These are phyloP conservation scores for Rhinichthys osculus DNA, from an alignment of 2,797 vertebrate genomes.

Conservation along the genomic window DNA sequence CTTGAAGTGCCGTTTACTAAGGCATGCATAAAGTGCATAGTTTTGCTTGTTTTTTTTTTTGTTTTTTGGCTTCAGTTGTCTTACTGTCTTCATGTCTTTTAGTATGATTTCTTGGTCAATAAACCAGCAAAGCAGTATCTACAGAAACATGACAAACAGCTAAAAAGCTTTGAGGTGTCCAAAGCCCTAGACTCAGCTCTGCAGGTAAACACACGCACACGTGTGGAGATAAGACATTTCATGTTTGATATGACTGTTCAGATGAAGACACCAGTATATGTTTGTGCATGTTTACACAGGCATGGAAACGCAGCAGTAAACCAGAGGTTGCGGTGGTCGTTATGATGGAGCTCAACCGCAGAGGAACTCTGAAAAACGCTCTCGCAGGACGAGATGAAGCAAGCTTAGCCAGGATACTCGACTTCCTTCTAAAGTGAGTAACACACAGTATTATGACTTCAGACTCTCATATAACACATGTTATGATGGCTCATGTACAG, in stretches of 20 bases:
- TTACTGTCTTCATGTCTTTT: constrained; percentile 41
- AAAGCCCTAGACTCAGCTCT: constrained; percentile 92
- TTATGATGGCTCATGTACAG: neutral
- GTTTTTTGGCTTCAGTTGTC: neutral
- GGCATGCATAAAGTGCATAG: neutral
- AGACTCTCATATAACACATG: neutral
- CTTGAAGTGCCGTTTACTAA: neutral
- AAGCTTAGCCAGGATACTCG: constrained; percentile 83
- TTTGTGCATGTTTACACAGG: constrained; percentile 69
- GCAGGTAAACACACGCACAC: constrained; percentile 76
- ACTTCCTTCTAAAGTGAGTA: constrained; percentile 89
- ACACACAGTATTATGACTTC: constrained; percentile 1
- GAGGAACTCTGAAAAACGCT: constrained; percentile 92
- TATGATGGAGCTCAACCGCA: constrained; percentile 92
- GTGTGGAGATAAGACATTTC: neutral
- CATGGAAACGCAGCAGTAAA: constrained; percentile 73
- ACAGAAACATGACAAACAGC: constrained; percentile 88
- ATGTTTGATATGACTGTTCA: neutral
- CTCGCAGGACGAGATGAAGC: constrained; percentile 92
- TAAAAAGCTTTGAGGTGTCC: constrained; percentile 91
- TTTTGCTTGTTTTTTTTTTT: too few species aligned
- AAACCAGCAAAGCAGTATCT: constrained; percentile 85
- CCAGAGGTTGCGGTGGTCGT: constrained; percentile 92
- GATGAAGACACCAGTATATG: neutral
- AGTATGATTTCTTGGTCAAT: constrained; percentile 93